phyloP scores from a whole-genome alignment of 2,888 invertebrate species.

The Caenorhabditis panamensis region DNA sequence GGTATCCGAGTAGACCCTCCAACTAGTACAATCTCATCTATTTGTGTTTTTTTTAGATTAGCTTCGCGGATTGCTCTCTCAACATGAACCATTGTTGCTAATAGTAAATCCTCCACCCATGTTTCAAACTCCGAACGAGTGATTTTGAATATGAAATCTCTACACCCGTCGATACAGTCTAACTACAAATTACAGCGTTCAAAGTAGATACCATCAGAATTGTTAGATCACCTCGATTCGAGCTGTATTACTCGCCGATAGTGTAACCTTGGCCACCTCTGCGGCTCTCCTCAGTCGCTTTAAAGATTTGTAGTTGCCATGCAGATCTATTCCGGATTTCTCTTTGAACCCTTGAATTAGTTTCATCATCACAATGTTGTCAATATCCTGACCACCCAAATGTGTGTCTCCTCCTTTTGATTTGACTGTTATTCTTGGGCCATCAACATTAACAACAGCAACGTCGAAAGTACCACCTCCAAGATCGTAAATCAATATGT shows the following conservation, averaged over 20 bases:
- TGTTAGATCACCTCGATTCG: slow-evolving; percentile 82
- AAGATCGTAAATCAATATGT: slow-evolving; percentile 58
- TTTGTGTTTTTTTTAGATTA: slow-evolving; percentile 46
- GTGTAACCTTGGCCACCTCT: slow-evolving; percentile 85
- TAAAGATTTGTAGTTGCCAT: slow-evolving; percentile 90
- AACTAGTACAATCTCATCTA: slow-evolving; percentile 83
- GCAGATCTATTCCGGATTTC: slow-evolving; percentile 87
- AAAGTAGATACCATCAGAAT: background rate
- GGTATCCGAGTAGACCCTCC: slow-evolving; percentile 84
- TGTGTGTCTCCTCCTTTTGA: slow-evolving; percentile 63
- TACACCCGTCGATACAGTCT: slow-evolving; percentile 93
- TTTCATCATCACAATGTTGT: slow-evolving; percentile 57
- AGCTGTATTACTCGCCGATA: slow-evolving; percentile 82
- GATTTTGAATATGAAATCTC: slow-evolving; percentile 95
- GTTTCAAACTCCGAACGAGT: slow-evolving; percentile 95
- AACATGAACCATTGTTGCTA: slow-evolving; percentile 56
- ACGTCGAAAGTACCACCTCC: slow-evolving; percentile 64
- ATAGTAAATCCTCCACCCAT: slow-evolving; percentile 49
- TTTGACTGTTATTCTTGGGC: slow-evolving; percentile 56
- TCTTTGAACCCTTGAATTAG: slow-evolving; percentile 47
- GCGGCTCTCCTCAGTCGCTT: slow-evolving; percentile 93
- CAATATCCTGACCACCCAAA: slow-evolving; percentile 63
- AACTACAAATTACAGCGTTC: slow-evolving; percentile 87
- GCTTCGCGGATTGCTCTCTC: slow-evolving; percentile 62
- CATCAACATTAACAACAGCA: slow-evolving; percentile 62